phyloP scores from a whole-genome alignment of 64 coral and sea anemone genomes.

The Astreopora myriophthalma region DNA sequence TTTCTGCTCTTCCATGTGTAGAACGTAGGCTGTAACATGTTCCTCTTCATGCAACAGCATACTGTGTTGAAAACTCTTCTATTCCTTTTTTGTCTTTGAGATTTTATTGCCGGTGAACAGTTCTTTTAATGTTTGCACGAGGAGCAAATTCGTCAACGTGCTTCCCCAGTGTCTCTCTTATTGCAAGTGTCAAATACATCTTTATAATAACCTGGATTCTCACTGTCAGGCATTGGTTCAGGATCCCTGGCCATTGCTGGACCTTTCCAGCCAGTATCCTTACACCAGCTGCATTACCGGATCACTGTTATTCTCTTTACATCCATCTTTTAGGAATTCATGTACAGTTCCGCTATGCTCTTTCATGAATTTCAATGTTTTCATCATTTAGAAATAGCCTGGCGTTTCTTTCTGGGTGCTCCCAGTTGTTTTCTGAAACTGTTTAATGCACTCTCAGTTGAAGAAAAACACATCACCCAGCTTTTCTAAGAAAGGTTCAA shows the following conservation, averaged over 20 bases:
- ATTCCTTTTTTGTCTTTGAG: no score
- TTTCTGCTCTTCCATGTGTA: no score
- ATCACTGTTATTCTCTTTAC: constrained; percentile 10
- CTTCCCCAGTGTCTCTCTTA: no score
- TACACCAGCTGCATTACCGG: constrained; percentile 16
- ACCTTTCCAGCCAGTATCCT: constrained; percentile 5
- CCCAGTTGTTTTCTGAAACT: constrained; percentile 36
- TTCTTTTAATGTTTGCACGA: no score
- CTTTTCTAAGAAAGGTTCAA: not conserved
- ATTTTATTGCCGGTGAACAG: no score
- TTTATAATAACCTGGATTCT: not conserved
- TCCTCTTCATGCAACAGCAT: no score
- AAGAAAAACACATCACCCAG: constrained; percentile 12
- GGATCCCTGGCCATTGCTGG: constrained; percentile 17
- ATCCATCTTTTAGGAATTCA: constrained; percentile 21
- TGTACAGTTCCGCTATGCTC: not conserved
- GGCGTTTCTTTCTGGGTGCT: constrained; percentile 9
- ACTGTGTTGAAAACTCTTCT: no score
- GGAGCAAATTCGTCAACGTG: no score
- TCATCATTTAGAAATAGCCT: not conserved
- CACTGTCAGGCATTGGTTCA: constrained; percentile 32
- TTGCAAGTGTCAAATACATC: constrained; percentile 2
- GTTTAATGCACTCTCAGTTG: not conserved
- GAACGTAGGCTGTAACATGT: no score
- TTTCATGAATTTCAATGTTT: constrained; percentile 29